Conservation (phyloP, 2,113 vertebrate genomes). For the Riparia riparia region DNA sequence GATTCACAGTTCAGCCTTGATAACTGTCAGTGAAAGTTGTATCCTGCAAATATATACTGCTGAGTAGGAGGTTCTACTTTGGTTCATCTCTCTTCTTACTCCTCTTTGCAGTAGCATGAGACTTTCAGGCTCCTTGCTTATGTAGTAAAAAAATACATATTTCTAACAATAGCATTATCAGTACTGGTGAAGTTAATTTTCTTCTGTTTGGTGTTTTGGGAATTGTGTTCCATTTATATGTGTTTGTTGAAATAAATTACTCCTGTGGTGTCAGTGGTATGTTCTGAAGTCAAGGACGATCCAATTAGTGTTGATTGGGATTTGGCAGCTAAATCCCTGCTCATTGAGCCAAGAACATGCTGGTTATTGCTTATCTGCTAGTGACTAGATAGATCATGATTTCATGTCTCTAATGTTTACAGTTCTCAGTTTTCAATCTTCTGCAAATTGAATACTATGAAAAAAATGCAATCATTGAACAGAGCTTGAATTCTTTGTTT, state of each 20-base stretch:
- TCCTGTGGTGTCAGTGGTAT: neutral
- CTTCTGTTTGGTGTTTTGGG: neutral
- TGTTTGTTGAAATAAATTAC: neutral
- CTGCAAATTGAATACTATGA: neutral
- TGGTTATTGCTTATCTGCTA: conserved; percentile 36
- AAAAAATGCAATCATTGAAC: neutral
- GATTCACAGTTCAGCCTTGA: neutral
- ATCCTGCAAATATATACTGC: neutral
- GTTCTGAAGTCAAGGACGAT: conserved; percentile 38
- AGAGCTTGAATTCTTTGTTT: neutral
- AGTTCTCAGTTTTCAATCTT: neutral
- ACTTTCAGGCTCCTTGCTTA: neutral
- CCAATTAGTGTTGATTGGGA: conserved; percentile 45
- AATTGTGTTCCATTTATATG: neutral
- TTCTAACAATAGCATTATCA: neutral
- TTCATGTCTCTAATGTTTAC: neutral
- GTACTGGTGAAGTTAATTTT: neutral
- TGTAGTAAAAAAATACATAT: neutral
- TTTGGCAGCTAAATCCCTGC: conserved; percentile 51
- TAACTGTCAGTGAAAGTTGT: neutral
- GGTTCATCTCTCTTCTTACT: neutral
- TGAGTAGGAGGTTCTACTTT: neutral
- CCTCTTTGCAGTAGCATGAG: neutral
- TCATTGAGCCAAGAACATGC: conserved; percentile 27
- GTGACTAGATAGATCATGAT: neutral